A percentile compares a stretch with the other conserved stretches of the same genome.
phyloP scores from a whole-genome alignment of 1,140 invertebrate species.

The Drosophila paulistorum region DNA sequence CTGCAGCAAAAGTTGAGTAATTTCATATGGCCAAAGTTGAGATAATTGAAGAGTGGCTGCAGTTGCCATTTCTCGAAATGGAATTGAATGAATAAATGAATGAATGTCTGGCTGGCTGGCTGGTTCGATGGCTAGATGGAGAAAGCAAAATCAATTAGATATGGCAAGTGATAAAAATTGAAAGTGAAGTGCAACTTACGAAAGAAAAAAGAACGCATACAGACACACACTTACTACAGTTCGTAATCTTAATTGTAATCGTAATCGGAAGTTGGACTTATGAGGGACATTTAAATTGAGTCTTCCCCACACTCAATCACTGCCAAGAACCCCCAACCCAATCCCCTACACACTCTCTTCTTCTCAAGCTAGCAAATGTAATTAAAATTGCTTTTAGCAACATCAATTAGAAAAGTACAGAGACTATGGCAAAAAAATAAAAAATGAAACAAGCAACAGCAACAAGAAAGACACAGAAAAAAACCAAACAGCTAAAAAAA shows the following conservation, averaged over 20 bases:
- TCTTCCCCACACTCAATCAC: slow-evolving; percentile 17
- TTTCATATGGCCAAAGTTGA: slow-evolving; percentile 56
- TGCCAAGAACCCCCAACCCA: background rate
- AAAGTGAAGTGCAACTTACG: slow-evolving; percentile 28
- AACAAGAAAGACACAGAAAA: slow-evolving; percentile 18
- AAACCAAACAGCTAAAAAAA: slow-evolving; percentile 6
- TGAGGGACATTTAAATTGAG: slow-evolving; percentile 15
- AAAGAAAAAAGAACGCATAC: background rate
- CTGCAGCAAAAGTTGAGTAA: slow-evolving; percentile 40
- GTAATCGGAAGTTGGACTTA: slow-evolving; percentile 8
- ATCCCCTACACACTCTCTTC: background rate
- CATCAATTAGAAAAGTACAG: slow-evolving; percentile 68
- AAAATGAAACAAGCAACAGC: background rate
- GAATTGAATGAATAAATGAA: background rate
- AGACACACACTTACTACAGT: background rate
- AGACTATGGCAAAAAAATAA: slow-evolving; percentile 20
- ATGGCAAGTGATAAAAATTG: background rate
- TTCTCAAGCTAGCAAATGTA: slow-evolving; percentile 57
- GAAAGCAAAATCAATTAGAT: slow-evolving; percentile 64
- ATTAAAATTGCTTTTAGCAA: slow-evolving; percentile 74
- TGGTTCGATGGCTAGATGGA: background rate
- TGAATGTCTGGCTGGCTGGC: background rate
- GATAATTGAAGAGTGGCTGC: slow-evolving; percentile 59
- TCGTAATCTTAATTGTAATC: background rate
- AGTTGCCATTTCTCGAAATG: background rate